Percentiles rank a stretch among this genome's conserved stretches.
phyloP scores from a whole-genome alignment of 1,140 invertebrate species.

The Anoplolepis gracilipes region DNA sequence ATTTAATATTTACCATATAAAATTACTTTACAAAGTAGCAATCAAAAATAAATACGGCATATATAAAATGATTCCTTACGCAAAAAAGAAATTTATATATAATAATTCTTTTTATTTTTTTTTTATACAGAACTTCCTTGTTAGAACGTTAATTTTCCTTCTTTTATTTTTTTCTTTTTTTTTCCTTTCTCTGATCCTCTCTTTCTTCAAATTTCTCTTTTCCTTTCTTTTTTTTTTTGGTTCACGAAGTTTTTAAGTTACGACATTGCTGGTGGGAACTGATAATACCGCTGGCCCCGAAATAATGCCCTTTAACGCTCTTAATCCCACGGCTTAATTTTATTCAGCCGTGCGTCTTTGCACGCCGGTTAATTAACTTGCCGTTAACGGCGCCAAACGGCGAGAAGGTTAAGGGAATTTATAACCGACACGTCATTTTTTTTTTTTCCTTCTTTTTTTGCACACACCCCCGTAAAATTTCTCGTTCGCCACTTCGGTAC shows the following conservation, averaged over 20 bases:
- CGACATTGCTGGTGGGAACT: neutral
- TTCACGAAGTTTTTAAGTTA: neutral
- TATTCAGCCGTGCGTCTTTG: conserved; percentile 44
- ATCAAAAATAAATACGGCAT: neutral
- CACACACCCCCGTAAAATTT: conserved; percentile 45
- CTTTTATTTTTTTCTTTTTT: neutral
- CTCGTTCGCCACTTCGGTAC: conserved; percentile 50
- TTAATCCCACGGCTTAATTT: conserved; percentile 45
- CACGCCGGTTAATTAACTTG: conserved; percentile 55
- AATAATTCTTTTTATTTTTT: conserved; percentile 11
- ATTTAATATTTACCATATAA: neutral
- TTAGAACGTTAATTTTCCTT: neutral
- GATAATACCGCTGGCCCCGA: conserved; percentile 23
- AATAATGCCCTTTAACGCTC: conserved; percentile 47
- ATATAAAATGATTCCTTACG: neutral
- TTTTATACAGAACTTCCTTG: neutral
- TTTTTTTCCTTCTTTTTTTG: neutral
- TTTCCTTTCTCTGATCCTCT: no score
- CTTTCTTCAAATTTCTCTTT: neutral
- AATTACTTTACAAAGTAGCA: neutral
- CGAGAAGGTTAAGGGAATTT: conserved; percentile 61
- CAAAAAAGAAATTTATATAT: neutral
- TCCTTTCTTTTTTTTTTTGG: neutral
- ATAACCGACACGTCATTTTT: conserved; percentile 42
- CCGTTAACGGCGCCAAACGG: conserved; percentile 48